These are phyloP conservation scores for Heliocidaris tuberculata DNA, from an alignment of 35 echinoderm and acorn worm species.

Conservation along the genomic window DNA sequence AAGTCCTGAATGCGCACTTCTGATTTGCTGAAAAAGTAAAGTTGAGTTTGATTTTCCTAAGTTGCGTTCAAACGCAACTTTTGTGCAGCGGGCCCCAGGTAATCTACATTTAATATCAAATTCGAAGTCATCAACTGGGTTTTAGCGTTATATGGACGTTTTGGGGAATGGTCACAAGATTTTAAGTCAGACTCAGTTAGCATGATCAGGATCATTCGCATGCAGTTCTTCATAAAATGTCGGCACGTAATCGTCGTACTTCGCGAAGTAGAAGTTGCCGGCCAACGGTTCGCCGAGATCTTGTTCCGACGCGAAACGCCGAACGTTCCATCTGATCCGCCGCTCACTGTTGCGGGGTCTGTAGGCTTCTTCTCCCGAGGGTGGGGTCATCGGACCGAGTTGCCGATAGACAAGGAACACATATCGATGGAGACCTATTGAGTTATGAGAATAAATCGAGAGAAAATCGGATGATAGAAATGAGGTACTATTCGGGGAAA, in stretches of 20 bases:
- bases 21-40: no score
- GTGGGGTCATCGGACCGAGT: conserved; percentile 14
- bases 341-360: conserved; percentile 21
- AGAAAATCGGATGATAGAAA: background rate
- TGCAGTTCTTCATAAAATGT: conserved; percentile 16
- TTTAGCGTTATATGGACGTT: no score
- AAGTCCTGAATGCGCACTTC: no score
- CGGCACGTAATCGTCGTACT: conserved; percentile 46
- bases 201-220: background rate
- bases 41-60: no score
- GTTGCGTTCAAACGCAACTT: no score
- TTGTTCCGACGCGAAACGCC: background rate
- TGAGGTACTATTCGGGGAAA: no score
- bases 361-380: conserved; percentile 18
- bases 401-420: conserved; percentile 29
- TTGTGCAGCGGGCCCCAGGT: no score
- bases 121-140: no score
- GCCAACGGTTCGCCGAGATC: conserved; percentile 25
- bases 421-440: conserved; percentile 41
- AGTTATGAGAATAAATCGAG: background rate
- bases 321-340: background rate
- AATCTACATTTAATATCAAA: no score
- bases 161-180: no score
- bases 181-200: no score
- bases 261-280: conserved; percentile 32